Evolutionary conservation across 2,797 vertebrate genomes (phyloP), one percentile per base, ranked within the genome.

Genomic region (Notoglanidium macrostoma): DNA sequence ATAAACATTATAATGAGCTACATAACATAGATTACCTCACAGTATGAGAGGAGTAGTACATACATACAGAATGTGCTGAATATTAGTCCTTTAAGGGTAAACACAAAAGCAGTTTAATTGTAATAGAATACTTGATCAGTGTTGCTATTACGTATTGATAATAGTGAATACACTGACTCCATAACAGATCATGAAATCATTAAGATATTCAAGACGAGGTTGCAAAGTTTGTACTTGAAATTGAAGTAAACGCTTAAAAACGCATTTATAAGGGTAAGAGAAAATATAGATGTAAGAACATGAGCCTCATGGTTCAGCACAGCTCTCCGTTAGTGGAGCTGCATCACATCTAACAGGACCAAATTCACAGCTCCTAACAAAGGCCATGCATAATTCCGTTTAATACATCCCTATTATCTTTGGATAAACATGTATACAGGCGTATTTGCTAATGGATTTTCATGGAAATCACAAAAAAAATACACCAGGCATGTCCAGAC

Each of bases 291-390:
- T 77, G 19, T 9, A 19, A 77, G 32, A 55, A 54, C 5, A 32
- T 32, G 17, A 77, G 51, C n/a, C 19, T 76, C 9, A 8, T 29
- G 73, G 26, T 57, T 40, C 17, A 57, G 54, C 26, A 26, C 32
- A 59, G 5, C 19, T 80, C 55, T 46, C 32, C 32, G 3, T 55
- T 21, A 55, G n/a, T 9, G n/a, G 49, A 77, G 21, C 51, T 59
- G 1, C 19, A 14, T 1, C 26, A 40, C 32, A 80, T 59, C 55
- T 7, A 40, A 23, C 19, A 49, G 26, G 57, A 65, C 2, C 17
- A 67, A 26, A 61, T 51, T 9, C 44, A 51, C 61, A 67, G 80
- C 61, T 29, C 59, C 2, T 82, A 82, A 82, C 80, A 82, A 82
- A 82, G 80, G 23, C 15, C 80, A 49, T 68, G 9, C 44, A 51